phyloP scores from a whole-genome alignment of 2,113 vertebrate species.

The Ciconia maguari region DNA sequence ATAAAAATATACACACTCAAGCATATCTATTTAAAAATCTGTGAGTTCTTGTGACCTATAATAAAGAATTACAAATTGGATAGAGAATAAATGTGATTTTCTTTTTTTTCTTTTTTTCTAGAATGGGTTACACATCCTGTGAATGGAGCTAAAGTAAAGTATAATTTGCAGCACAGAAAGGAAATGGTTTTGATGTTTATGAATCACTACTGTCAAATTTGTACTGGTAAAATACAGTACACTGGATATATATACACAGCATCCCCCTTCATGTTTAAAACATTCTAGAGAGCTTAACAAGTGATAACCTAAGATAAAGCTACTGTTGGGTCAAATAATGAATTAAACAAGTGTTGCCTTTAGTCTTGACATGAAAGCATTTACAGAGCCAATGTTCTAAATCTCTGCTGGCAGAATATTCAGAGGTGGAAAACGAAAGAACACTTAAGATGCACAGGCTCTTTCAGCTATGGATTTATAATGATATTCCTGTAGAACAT shows the following conservation, averaged over 20 bases:
- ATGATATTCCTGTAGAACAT: slow-evolving; percentile 47
- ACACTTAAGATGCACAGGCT: slow-evolving; percentile 57
- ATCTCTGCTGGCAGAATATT: slow-evolving; percentile 69
- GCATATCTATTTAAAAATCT: neutral
- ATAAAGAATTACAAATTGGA: neutral
- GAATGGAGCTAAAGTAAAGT: neutral
- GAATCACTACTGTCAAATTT: slow-evolving; percentile 59
- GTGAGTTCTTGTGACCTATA: neutral
- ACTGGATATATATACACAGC: slow-evolving; percentile 42
- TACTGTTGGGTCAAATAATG: slow-evolving; percentile 65
- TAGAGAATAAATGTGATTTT: neutral
- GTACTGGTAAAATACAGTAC: slow-evolving; percentile 44
- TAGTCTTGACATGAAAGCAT: slow-evolving; percentile 70
- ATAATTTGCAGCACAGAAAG: slow-evolving; percentile 28
- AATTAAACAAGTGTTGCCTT: slow-evolving; percentile 71
- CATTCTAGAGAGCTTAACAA: slow-evolving; percentile 62
- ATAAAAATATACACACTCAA: neutral
- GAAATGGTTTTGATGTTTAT: slow-evolving; percentile 62
- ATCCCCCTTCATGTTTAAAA: slow-evolving; percentile 65
- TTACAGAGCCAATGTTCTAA: slow-evolving; percentile 61
- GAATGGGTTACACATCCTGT: neutral
- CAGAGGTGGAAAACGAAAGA: slow-evolving; percentile 41
- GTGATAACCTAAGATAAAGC: slow-evolving; percentile 71
- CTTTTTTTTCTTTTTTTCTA: neutral
- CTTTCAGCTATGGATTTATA: slow-evolving; percentile 61